A percentile compares a stretch with the other conserved stretches of the same genome.
phyloP scores from a whole-genome alignment of 2,113 vertebrate species.

The Dicaeum eximium region DNA sequence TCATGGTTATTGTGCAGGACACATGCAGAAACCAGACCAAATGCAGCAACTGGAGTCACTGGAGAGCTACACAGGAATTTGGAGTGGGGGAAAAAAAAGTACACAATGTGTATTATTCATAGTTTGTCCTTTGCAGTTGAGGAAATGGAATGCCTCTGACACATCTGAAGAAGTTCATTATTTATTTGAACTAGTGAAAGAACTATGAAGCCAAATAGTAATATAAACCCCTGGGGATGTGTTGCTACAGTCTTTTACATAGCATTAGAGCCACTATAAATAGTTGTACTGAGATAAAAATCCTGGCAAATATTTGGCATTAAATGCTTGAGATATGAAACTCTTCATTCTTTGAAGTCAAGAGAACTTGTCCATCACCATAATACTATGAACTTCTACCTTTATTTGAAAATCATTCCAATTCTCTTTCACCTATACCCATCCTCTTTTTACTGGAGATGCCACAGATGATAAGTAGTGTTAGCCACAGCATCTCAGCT shows the following conservation, averaged over 20 bases:
- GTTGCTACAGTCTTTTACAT: constrained; percentile 51
- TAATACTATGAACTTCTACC: not conserved
- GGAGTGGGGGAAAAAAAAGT: not conserved
- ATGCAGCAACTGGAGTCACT: not conserved
- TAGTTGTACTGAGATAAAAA: constrained; percentile 65
- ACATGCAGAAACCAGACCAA: not conserved
- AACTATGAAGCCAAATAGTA: constrained; percentile 71
- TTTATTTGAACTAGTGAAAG: constrained; percentile 66
- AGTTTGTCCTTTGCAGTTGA: constrained; percentile 60
- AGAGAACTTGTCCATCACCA: constrained; percentile 14
- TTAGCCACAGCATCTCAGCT: not conserved
- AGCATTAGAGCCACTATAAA: constrained; percentile 61
- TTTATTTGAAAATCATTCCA: not conserved
- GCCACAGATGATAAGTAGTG: too few species aligned
- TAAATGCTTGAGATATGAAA: constrained; percentile 58
- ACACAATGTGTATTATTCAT: constrained; percentile 53
- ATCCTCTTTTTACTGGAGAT: not conserved
- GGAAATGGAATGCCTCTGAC: constrained; percentile 55
- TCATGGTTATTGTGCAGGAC: not conserved
- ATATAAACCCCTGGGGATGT: constrained; percentile 29
- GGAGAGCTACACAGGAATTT: not conserved
- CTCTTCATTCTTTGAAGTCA: constrained; percentile 55
- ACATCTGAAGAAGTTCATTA: constrained; percentile 61
- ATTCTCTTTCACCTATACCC: not conserved
- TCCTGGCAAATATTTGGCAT: constrained; percentile 63